Conservation (phyloP, 2,797 vertebrate genomes). For the Hippopotamyrus pictus region DNA sequence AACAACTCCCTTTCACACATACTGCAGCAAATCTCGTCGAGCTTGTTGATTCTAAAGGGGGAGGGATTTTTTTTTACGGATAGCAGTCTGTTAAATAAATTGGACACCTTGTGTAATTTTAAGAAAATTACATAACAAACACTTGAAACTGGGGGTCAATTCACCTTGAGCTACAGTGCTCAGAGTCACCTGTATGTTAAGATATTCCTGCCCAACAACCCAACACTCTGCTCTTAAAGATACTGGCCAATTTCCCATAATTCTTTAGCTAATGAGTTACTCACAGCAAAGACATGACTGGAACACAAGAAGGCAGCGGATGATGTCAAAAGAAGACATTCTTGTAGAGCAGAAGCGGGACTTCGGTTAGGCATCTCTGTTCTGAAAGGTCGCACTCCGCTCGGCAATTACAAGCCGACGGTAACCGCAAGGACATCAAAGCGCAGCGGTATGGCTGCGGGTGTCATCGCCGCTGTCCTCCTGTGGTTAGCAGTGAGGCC, state of each 20-base stretch:
- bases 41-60: neutral
- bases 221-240: neutral
- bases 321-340: neutral
- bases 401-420: neutral
- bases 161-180: neutral
- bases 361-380: constrained; percentile 1
- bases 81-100: neutral
- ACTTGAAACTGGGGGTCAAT: neutral
- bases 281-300: constrained; percentile 38
- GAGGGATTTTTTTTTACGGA: neutral
- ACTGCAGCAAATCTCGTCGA: neutral
- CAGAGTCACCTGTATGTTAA: neutral
- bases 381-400: neutral
- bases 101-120: neutral
- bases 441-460: neutral
- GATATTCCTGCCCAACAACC: neutral
- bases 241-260: constrained; percentile 43
- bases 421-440: neutral
- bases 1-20: neutral
- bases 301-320: neutral
- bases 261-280: constrained; percentile 48
- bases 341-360: neutral
- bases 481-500: neutral
- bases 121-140: neutral
- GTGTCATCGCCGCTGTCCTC: neutral